phyloP scores from a whole-genome alignment of 23 tunicate species.

The Trididemnum nubilum region DNA sequence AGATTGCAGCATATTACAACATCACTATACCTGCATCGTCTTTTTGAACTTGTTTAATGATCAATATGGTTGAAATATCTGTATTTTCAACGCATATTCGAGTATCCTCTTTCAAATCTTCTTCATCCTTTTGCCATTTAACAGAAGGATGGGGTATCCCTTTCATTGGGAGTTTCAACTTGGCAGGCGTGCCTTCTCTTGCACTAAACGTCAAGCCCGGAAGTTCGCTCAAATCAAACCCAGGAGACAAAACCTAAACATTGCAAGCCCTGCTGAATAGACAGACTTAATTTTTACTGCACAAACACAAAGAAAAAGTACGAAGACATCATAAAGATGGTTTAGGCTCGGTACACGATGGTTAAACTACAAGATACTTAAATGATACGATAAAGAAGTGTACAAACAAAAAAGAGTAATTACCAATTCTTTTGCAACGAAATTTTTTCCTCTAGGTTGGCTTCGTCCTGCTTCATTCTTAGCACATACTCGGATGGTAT shows the following conservation, averaged over 20 bases:
- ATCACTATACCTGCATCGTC: conserved; percentile 85
- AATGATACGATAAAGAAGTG: no score
- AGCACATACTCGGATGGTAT: conserved; percentile 87
- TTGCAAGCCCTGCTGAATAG: no score
- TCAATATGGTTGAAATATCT: conserved; percentile 58
- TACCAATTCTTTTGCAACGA: conserved; percentile 82
- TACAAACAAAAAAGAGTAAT: no score
- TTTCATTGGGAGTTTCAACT: conserved; percentile 64
- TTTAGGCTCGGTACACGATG: no score
- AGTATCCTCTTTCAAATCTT: conserved; percentile 49
- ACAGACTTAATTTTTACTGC: background rate
- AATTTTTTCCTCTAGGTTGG: conserved; percentile 83
- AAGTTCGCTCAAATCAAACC: conserved; percentile 63
- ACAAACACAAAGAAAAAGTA: background rate
- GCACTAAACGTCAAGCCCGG: conserved; percentile 67
- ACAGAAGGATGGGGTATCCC: conserved; percentile 73
- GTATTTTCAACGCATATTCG: conserved; percentile 57
- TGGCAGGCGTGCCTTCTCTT: conserved; percentile 81
- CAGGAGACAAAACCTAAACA: conserved; percentile 51
- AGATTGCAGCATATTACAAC: no score
- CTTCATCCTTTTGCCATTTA: conserved; percentile 62
- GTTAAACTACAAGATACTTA: no score
- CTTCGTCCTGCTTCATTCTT: conserved; percentile 80
- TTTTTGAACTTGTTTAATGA: conserved; percentile 62
- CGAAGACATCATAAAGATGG: no score